phyloP scores from a whole-genome alignment of 2,113 vertebrate species.

The Istiophorus platypterus region DNA sequence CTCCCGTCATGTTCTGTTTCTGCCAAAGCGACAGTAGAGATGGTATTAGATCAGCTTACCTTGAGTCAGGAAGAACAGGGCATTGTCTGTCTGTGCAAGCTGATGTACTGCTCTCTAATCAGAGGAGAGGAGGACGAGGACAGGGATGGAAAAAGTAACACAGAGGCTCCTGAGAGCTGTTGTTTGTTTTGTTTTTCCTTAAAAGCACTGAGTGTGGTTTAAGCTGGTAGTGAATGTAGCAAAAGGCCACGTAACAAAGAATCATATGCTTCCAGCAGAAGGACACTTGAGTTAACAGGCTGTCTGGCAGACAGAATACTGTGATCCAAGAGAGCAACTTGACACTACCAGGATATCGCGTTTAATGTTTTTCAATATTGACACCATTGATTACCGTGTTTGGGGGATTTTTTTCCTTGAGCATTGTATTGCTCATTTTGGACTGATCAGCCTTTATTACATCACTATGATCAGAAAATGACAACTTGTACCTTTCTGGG shows the following conservation, averaged over 20 bases:
- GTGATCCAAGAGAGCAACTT: conserved; percentile 61
- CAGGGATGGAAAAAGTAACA: not conserved
- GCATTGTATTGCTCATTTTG: conserved; percentile 20
- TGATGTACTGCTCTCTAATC: conserved; percentile 28
- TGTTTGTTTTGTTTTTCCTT: too few species aligned
- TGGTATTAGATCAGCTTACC: conserved; percentile 66
- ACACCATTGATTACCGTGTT: conserved; percentile 14
- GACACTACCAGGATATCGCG: conserved; percentile 39
- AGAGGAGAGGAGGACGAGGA: conserved; percentile 6
- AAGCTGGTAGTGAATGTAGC: conserved; percentile 51
- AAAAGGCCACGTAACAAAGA: conserved; percentile 31
- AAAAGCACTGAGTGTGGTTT: conserved; percentile 19
- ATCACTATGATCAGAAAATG: conserved; percentile 27
- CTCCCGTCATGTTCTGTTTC: conserved; percentile 58
- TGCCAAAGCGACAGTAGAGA: conserved; percentile 63
- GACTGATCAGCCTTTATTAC: conserved; percentile 27
- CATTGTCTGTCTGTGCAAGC: conserved; percentile 55
- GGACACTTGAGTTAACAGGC: conserved; percentile 4
- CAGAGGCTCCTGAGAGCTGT: not conserved
- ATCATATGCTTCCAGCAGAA: conserved; percentile 73
- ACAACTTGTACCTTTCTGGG: conserved; percentile 35
- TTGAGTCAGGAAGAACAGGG: conserved; percentile 68
- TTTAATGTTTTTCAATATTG: conserved; percentile 21
- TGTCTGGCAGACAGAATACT: conserved; percentile 64
- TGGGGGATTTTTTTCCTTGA: conserved; percentile 31